phyloP scores from a whole-genome alignment of 2,113 vertebrate species.

The Merops nubicus region DNA sequence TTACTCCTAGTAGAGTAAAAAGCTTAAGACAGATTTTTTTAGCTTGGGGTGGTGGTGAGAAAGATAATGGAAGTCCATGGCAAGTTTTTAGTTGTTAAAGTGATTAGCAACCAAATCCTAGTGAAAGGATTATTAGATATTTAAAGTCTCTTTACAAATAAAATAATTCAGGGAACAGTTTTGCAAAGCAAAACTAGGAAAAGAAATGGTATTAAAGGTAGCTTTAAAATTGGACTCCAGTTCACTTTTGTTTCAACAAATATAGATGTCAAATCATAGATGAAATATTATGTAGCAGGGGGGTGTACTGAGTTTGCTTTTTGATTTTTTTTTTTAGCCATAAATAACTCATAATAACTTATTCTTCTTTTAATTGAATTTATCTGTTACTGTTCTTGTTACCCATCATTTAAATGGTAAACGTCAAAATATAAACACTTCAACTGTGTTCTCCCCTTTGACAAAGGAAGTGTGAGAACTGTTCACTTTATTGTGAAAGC shows the following conservation, averaged over 20 bases:
- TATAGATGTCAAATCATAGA: neutral
- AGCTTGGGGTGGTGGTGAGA: neutral
- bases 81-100: neutral
- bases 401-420: neutral
- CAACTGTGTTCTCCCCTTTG: neutral
- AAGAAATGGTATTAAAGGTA: neutral
- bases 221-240: neutral
- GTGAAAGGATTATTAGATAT: neutral
- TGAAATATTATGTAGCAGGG: neutral
- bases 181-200: neutral
- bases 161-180: neutral
- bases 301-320: neutral
- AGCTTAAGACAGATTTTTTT: neutral
- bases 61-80: neutral
- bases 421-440: neutral
- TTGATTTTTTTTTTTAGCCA: neutral
- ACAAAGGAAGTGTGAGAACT: neutral
- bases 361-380: neutral
- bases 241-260: neutral
- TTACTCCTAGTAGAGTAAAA: neutral
- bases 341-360: neutral
- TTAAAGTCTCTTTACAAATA: neutral
- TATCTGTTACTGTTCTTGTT: conserved; percentile 8
- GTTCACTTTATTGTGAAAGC: neutral
- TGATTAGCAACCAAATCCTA: neutral